Base-by-base conservation (phyloP, 2,797 vertebrate genomes). In the Alca torda region DNA sequence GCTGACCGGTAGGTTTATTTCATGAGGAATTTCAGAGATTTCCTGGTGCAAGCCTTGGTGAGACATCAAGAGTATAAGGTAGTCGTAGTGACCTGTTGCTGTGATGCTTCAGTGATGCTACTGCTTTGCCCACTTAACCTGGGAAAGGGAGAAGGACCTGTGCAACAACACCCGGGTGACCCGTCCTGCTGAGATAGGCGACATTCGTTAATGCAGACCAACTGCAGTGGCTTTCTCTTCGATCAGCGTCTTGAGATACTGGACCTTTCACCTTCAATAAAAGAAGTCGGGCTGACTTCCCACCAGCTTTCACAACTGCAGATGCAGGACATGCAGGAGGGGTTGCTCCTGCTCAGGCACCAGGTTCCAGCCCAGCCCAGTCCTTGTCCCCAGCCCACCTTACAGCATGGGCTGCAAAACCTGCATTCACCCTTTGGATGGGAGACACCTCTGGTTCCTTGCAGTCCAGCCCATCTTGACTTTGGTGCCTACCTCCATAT, bases 141-240 rank as follows among this genome's bases (percentile, higher is more conserved):
- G 73, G 72, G 69, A 19, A 45, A 37, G n/a, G 18, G 13, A 63
- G 60, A 37, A 73, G 50, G 19, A 83, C 8, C n/a, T 7, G 1
- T 12, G 45, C 65, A 37, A 7, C 23, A 51, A 0, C 75, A 8
- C 16, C 35, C 1, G 1, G 33, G 13, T 18, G 31, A 20, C 45
- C 41, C 6, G 0, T 41, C 25, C 48, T 59, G 43, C 91, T 26
- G 37, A 15, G 26, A 35, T 7, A 43, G 56, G 69, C 1, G 11
- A n/a, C 33, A 12, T 26, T 30, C 7, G 2, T 8, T 10, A 39
- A 1, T 3, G 31, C 67, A 23, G 54, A 48, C 28, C 3, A 1
- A 4, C 48, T 12, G 45, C 26, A 6, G 28, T 10, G 45, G n/a
- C 19, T 45, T n/a, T 46, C 37, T 68, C 28, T 45, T 39, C 79